Base-by-base conservation (phyloP, 2,113 vertebrate genomes). In the Heterotilapia buettikoferi region DNA sequence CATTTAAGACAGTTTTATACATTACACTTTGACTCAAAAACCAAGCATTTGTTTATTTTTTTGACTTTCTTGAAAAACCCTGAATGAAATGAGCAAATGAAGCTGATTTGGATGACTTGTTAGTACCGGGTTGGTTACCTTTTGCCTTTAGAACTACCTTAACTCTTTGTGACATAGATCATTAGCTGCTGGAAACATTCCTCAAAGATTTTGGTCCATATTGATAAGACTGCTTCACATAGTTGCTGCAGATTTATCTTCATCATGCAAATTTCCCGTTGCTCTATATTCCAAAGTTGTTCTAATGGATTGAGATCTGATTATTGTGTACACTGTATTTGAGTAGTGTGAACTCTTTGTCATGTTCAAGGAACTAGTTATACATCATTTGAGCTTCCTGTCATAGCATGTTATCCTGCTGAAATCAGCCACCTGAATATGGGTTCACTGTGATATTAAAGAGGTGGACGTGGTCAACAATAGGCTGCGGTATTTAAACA, bases 251-350 rank as follows among this genome's bases (percentile, higher is more conserved):
- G 31, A 63, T 38, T 66, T 66, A n/a, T 12, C 6, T 61, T 33
- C 61, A n/a, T n/a, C 18, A 38, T 66, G 61, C 18, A 66, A 38
- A 38, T 66, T n/a, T 66, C 31, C 33, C 0, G 0, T 13, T 66
- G 19, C 61, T 66, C 33, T 66, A 38, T 66, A 66, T 38, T 21
- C 33, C 61, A 66, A 38, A 21, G 61, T 5, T 38, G 61, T 66
- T 66, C 61, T n/a, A 66, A 66, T 38, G 18, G 61, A 66, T 66
- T 66, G 61, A 5, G 19, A 66, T 38, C 19, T 38, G 61, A 66
- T 66, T n/a, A 66, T 11, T 66, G 59, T 63, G 33, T 1, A 13
- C 19, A 21, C 7, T 66, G 33, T 38, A 21, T 38, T 38, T 38
- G 19, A 5, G 33, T 38, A 66, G 19, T 13, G 61, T 66, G 1